Evolutionary conservation across 2,888 invertebrate genomes (phyloP).

Genomic region (Choristoneura rosaceana): DNA sequence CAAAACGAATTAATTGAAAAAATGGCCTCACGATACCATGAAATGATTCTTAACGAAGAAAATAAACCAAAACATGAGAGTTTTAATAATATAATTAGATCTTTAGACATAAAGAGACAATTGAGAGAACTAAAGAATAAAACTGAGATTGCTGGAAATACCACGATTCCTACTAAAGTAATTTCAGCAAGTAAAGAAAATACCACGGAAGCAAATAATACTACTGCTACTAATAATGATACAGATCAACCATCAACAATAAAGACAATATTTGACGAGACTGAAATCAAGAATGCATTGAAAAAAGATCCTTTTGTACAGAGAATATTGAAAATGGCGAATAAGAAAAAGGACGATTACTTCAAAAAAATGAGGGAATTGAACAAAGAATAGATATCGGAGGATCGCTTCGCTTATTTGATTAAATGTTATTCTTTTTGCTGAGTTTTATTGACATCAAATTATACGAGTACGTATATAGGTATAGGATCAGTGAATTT

Average conservation of each 20-base stretch:
- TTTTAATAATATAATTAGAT: neutral
- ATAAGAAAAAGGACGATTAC: slow-evolving; percentile 55
- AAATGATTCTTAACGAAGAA: neutral
- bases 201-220: neutral
- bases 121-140: neutral
- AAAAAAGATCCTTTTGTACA: slow-evolving; percentile 61
- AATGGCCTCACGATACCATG: neutral
- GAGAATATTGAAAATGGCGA: slow-evolving; percentile 64
- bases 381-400: neutral
- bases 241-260: neutral
- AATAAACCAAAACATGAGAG: neutral
- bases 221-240: neutral
- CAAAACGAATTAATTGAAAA: slow-evolving; percentile 24
- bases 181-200: neutral
- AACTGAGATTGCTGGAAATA: neutral
- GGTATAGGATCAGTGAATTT: too few relatives aligned
- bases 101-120: neutral
- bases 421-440: neutral
- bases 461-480: neutral
- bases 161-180: neutral
- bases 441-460: neutral
- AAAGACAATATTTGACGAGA: slow-evolving; percentile 57
- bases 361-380: slow-evolving; percentile 40
- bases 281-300: slow-evolving; percentile 56
- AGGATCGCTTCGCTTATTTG: neutral